Base-by-base conservation (phyloP, 2,113 vertebrate genomes). In the Vulpes ferrilata region DNA sequence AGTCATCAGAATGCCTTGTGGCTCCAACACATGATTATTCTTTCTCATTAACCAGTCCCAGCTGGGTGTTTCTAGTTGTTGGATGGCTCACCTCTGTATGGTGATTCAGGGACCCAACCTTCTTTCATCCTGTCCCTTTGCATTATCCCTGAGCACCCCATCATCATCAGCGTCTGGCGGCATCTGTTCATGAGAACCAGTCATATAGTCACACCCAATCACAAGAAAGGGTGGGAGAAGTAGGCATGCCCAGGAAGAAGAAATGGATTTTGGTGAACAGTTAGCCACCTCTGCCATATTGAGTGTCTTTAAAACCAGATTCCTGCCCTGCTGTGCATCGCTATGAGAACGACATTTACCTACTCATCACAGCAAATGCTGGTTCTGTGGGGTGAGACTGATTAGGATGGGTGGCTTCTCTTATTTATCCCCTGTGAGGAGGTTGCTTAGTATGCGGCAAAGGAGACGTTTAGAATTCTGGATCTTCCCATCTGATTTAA, bases 71-170 rank as follows among this genome's bases (percentile, higher is more conserved):
- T 71, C 82, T 87, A 57, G 10, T 53, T 43, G 16, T 23, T 80
- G 15, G 5, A 48, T 23, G 74, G 16, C 38, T 94, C 3, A 23
- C 30, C 43, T 71, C 10, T 4, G 23, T 1, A 5, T 62, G 43
- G n/a, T 35, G 76, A 65, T 48, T 57, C 57, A 22, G 89, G 55
- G 82, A 64, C 73, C 67, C 11, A 10, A 16, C 7, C 13, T 67
- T 55, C 43, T 64, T 2, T 0, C 13, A 43, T 57, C 55, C 19
- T 9, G 9, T 35, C 25, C 35, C 57, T 43, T 79, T 12, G 76
- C 11, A 11, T 59, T 35, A 19, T 5, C 64, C 11, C 1, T 1
- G 51, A n/a, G 30, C 6, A 16, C 23, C 35, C 35, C 1, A 0
- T 57, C 19, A 53, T 78, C 30, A 25, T 48, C 48, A 51, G 22